Evolutionary conservation across 2,888 invertebrate genomes (phyloP), one percentile per base, ranked within the genome.

Genomic region (Sussaba pulchella): DNA sequence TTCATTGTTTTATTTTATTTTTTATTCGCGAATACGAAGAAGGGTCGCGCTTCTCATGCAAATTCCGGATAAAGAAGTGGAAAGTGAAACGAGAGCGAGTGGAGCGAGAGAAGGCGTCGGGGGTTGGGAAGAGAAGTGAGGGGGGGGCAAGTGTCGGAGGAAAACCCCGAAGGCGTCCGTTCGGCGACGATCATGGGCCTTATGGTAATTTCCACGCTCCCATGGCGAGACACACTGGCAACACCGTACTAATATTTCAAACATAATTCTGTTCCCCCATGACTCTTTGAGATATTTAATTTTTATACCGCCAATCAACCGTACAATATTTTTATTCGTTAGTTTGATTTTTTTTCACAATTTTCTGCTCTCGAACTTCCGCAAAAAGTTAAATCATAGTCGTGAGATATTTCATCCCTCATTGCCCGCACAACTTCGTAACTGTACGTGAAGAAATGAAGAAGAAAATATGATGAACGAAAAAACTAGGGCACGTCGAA

Each of bases 21-120:
- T 63, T 76, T 63, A 54, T 41, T 52, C 69, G 36, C 21, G 63
- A 69, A 69, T 26, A 39, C 50, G 50, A 50, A 31, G 31, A 54
- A 14, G 54, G 54, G 54, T 26, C 54, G 31, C 14, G 54, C n/a
- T 26, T 54, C 31, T 54, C 31, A 54, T 54, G 26, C 26, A 54
- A 54, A 54, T 54, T 54, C 14, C 31, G n/a, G 54, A 26, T 54
- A 54, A 31, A 54, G 31, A 54, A 54, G 54, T 54, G n/a, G 54
- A 14, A 54, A 54, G 14, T 24, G 54, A 31, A 31, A 54, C 14
- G 26, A 54, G 54, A 54, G 21, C 0, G 26, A 12, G 9, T n/a
- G n/a, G n/a, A n/a, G n/a, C n/a, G n/a, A n/a, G n/a, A n/a, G n/a
- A n/a, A n/a, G n/a, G n/a, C n/a, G n/a, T n/a, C n/a, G n/a, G n/a